Base-by-base conservation (phyloP, 2,797 vertebrate genomes). In the Pterois miles region DNA sequence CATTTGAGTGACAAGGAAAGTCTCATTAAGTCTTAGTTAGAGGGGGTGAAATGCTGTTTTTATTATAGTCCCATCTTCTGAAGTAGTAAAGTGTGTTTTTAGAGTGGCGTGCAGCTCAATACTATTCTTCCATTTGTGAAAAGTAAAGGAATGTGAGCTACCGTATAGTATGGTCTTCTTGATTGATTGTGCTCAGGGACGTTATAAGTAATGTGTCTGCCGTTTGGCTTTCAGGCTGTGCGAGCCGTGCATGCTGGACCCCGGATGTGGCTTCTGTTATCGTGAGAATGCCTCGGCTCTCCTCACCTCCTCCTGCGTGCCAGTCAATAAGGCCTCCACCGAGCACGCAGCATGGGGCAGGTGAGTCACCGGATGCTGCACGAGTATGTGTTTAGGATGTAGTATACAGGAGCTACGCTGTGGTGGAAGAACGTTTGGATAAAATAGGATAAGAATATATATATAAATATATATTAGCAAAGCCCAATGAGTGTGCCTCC, bases 201-300 rank as follows among this genome's bases (percentile, higher is more conserved):
- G 52, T 63, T 38, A 40, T 0, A 8, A 25, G 1, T 76, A 25
- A 67, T 53, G 20, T 40, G 4, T 65, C 4, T 60, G 33, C 36
- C 31, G 38, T 75, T 56, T 67, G 65, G 8, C 59, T 58, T 52
- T 11, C 86, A 99, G 98, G 91, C 95, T 96, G 74, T 99, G 98
- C 65, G 96, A 99, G 82, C 95, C 95, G 12, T 99, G 98, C 85
- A 99, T 99, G 97, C 93, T 99, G 93, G 97, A 99, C 91, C 97
- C 98, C 11, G 88, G 94, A 81, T 99, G 98, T 65, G 98, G 98
- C 6, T 98, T 99, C 94, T 99, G 98, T 92, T 99, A 98, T 93
- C 96, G 95, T 88, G 93, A 98, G 88, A 99, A 99, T 83, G 92
- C 90, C 78, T 96, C 98, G 4, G 89, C 89, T 13, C 91, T 98